A percentile compares a stretch with the other conserved stretches of the same genome.
phyloP scores from a whole-genome alignment of 2,797 vertebrate species.

The Heliangelus exortis region DNA sequence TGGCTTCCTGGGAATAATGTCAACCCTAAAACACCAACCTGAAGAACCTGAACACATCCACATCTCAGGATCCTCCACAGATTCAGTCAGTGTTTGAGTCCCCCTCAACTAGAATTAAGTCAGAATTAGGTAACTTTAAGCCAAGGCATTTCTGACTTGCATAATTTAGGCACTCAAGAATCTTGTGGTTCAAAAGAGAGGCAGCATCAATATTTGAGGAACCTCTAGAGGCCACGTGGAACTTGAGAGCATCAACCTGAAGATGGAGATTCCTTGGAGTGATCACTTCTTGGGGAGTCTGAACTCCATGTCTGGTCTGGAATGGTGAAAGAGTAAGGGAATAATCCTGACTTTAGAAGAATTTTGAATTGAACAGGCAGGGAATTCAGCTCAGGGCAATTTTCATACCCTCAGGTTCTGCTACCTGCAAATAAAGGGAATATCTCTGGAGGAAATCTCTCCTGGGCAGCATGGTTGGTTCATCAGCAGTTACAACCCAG shows the following conservation, averaged over 20 bases:
- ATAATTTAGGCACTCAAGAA: neutral
- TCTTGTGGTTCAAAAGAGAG: neutral
- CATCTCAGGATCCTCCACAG: neutral
- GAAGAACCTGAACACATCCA: neutral
- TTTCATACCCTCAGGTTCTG: neutral
- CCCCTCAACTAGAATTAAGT: neutral
- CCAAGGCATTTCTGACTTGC: neutral
- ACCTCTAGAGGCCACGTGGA: neutral
- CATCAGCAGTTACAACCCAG: neutral
- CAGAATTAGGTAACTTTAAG: neutral
- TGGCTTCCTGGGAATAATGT: neutral
- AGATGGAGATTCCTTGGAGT: neutral
- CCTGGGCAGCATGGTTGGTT: neutral
- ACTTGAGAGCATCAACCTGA: neutral
- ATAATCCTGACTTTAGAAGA: neutral
- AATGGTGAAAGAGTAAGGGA: rapidly evolving
- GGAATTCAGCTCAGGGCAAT: neutral
- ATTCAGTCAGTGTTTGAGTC: neutral
- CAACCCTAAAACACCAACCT: neutral
- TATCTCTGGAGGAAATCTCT: neutral
- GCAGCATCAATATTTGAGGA: neutral
- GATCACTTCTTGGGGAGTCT: neutral
- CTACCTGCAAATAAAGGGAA: neutral
- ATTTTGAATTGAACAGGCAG: neutral
- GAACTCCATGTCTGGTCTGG: neutral